Conservation (phyloP, 2,113 vertebrate species). For the Nanorana parkeri region DNA sequence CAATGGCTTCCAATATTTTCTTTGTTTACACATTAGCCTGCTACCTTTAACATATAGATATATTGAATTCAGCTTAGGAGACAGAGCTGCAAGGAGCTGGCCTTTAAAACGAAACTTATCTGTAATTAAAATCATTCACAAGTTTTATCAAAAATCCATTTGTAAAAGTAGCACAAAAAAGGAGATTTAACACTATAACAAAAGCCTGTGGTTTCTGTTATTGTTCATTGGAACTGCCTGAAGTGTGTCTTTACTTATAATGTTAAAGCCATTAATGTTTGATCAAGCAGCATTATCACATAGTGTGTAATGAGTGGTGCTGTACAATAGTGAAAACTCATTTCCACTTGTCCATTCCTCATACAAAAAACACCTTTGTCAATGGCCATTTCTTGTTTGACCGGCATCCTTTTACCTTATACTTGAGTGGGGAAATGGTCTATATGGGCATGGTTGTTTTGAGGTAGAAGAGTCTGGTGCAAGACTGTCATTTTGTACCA, state of each 20-base stretch:
- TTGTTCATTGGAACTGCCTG: conserved; percentile 49
- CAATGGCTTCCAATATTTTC: conserved; percentile 92
- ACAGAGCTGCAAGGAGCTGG: conserved; percentile 82
- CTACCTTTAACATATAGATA: conserved; percentile 85
- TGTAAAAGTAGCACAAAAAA: conserved; percentile 68
- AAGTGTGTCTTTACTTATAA: conserved; percentile 20
- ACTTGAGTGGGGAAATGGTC: too few species aligned
- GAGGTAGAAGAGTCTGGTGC: too few species aligned
- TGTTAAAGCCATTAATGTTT: conserved; percentile 5
- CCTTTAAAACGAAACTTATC: conserved; percentile 93
- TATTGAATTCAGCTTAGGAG: conserved; percentile 97
- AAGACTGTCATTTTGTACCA: too few species aligned
- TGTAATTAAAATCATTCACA: conserved; percentile 99
- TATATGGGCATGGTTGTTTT: too few species aligned
- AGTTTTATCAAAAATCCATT: conserved; percentile 79
- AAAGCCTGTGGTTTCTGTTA: conserved; percentile 60
- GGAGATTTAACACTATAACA: conserved; percentile 71
- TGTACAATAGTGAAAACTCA: background rate
- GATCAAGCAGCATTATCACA: conserved; percentile 1
- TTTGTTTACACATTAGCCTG: conserved; percentile 83
- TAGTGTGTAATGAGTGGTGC: conserved; percentile 4
- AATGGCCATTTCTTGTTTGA: too few species aligned
- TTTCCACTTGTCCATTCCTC: too few species aligned
- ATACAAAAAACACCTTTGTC: too few species aligned
- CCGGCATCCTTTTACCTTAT: too few species aligned